Base-by-base conservation (phyloP, 1,140 invertebrate genomes). In the Copidosoma floridanum region DNA sequence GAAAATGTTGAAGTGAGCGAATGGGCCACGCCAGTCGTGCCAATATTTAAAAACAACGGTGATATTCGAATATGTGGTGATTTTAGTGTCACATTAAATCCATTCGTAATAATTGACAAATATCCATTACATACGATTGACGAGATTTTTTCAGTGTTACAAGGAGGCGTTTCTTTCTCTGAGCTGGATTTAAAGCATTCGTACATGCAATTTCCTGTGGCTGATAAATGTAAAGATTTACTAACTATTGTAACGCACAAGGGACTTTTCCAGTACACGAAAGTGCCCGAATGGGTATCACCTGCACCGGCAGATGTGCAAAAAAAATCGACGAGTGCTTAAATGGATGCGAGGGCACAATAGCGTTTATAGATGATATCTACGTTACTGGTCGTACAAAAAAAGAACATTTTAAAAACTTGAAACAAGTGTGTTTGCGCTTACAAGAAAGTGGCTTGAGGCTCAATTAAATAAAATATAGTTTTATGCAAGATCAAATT, bases 291-390 rank as follows among this genome's bases (percentile, higher is more conserved):
- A 21, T 29, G 32, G 2, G 32, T 52, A 23, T 27, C 50, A 14
- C 23, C 47, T 18, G 16, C 2, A 3, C 23, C 20, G 32, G 23
- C n/a, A 6, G 23, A 26, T 7, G 10, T 29, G 4, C 50, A 53
- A 24, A 48, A 55, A 63, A 62, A 26, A 65, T 67, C 48, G 66
- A 67, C 18, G 47, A 59, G 27, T 58, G 59, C 54, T 32, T 67
- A 23, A 18, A 3, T 2, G 63, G 63, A 0, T 59, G 65, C 18
- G 21, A 53, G 1, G 63, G 65, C 2, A 37, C 43, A 20, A 63
- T 66, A 35, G 47, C 57, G 27, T 66, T 61, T 51, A 18, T 66
- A n/a, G 65, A 65, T 26, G 61, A 67, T 47, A 62, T 67, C 41
- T 62, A 65, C 37, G 18, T 64, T 1, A 61, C 57, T 3, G 58